Percentiles rank a stretch among this genome's conserved stretches.
phyloP scores from a whole-genome alignment of 2,797 vertebrate genomes.

The Hippopotamyrus pictus region DNA sequence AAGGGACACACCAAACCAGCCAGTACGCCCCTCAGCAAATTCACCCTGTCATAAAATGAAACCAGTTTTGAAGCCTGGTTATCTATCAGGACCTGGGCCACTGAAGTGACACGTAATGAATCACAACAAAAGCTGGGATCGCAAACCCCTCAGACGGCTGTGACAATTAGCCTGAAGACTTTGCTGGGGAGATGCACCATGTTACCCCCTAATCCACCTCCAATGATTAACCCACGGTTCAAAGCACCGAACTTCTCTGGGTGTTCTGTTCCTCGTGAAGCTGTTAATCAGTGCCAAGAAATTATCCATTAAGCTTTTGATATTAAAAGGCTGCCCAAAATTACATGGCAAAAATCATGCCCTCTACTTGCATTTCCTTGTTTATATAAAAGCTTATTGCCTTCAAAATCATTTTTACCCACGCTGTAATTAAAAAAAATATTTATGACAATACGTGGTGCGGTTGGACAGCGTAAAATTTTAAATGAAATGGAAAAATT shows the following conservation, averaged over 20 bases:
- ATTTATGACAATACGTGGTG: neutral
- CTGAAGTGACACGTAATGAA: neutral
- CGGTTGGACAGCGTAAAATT: neutral
- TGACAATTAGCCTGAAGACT: neutral
- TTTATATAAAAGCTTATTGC: neutral
- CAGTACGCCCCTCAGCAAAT: neutral
- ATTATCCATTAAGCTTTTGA: conserved; percentile 44
- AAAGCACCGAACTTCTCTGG: conserved; percentile 26
- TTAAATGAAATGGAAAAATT: neutral
- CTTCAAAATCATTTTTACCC: neutral
- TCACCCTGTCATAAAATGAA: conserved; percentile 8
- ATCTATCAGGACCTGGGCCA: neutral
- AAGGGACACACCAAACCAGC: neutral
- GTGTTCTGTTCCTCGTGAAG: conserved; percentile 25
- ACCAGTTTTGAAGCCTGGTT: neutral
- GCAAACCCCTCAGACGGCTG: neutral
- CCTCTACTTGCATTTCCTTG: neutral
- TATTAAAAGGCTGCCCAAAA: conserved; percentile 42
- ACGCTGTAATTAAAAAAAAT: neutral
- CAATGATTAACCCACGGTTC: conserved; percentile 31
- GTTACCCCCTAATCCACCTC: conserved; percentile 3
- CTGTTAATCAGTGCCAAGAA: conserved; percentile 48
- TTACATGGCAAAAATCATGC: conserved; percentile 15
- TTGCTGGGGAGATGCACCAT: neutral
- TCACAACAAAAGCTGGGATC: neutral